Base-by-base conservation (phyloP, 2,888 invertebrate genomes). In the Hedya salicella region DNA sequence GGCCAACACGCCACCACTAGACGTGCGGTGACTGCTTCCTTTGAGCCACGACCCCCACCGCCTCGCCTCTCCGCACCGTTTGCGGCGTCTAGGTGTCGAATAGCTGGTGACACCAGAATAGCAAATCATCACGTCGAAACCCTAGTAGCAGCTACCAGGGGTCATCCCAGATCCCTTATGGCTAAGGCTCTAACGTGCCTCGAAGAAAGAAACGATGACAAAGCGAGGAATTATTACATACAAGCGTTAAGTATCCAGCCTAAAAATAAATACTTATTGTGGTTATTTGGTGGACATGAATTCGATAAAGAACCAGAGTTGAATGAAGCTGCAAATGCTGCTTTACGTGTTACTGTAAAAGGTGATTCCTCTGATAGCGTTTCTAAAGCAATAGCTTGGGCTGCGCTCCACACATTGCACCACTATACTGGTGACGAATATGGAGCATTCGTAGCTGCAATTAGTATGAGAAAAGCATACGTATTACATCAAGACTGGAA, bases 301-400 rank as follows among this genome's bases (percentile, higher is more conserved):
- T 91, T 82, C 74, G 77, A 86, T 69, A 82, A 83, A 74, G 85
- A 75, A 5, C 53, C 69, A 6, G 78, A 80, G 19, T 75, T 69
- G 8, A 69, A 70, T 40, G 74, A 79, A 40, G 68, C 73, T 62
- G 85, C 88, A 2, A 74, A 76, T 19, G 86, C 88, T 50, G 90
- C 91, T 19, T 80, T 91, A 62, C 82, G 81, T n/a, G 82, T 91
- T 54, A 85, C 90, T 16, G 83, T 85, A 1, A 90, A 85, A 70
- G 88, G 89, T 8, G 85, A 88, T 62, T 74, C 74, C 53, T 87
- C 89, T 21, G 89, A 91, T 64, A 89, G 90, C 2, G 86, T 83
- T 39, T 79, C 83, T n/a, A 86, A 83, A 70, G 80, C 87, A 1
- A 88, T 92, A 53, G 89, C 87, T 6, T 92, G 89, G 89, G 92